Evolutionary conservation across 2,797 vertebrate genomes (phyloP).

Genomic region (Danio albolineatus): DNA sequence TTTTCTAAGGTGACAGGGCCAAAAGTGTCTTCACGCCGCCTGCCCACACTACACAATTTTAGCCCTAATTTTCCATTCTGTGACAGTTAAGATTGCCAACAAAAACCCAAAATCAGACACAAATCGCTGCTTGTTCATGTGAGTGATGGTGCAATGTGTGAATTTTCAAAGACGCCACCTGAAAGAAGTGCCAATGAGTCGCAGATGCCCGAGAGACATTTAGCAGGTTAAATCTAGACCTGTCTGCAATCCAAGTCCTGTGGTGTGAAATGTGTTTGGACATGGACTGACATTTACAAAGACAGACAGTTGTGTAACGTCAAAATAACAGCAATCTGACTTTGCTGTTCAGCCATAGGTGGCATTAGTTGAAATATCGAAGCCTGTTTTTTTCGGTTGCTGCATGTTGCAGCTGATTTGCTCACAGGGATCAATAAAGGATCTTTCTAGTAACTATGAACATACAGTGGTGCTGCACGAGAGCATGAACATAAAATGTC

Average conservation of each 20-base stretch:
- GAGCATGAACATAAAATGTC: slow-evolving; percentile 38
- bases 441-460: slow-evolving; percentile 2
- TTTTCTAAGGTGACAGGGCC: background rate
- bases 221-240: slow-evolving; percentile 9
- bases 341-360: background rate
- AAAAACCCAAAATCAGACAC: background rate
- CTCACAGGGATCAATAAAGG: slow-evolving; percentile 11
- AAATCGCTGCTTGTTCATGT: background rate
- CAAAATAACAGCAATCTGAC: background rate
- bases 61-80: background rate
- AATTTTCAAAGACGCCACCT: background rate
- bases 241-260: background rate
- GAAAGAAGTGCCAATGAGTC: slow-evolving; percentile 4
- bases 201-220: slow-evolving; percentile 1
- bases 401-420: background rate
- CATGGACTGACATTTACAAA: background rate
- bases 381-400: background rate
- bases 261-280: background rate
- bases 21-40: background rate
- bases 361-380: background rate
- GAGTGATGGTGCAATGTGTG: background rate
- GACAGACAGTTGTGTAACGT: background rate
- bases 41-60: background rate
- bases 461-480: slow-evolving; percentile 4
- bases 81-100: background rate